These are phyloP conservation scores for Cantharis rustica DNA, from an alignment of 2,888 invertebrate genomes.

Conservation along the genomic window DNA sequence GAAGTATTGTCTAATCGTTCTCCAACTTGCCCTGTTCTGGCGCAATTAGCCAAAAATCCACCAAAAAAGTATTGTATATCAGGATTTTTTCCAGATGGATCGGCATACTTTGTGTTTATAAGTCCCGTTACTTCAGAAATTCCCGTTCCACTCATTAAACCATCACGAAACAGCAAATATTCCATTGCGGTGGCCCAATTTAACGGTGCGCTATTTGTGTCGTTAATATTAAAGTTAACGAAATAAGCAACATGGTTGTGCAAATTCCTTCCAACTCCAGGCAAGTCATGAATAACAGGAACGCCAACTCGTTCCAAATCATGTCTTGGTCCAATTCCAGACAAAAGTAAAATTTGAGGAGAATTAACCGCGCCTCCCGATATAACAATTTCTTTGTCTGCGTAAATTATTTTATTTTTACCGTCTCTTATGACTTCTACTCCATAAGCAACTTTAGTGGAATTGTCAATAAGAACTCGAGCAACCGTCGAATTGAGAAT, in stretches of 20 bases:
- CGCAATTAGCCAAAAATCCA: conserved; percentile 84
- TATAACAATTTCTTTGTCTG: conserved; percentile 72
- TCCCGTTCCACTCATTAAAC: conserved; percentile 88
- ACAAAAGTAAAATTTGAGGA: conserved; percentile 88
- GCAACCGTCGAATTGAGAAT: conserved; percentile 83
- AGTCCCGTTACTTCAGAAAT: conserved; percentile 86
- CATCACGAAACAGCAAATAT: conserved; percentile 84
- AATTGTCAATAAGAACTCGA: conserved; percentile 74
- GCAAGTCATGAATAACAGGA: conserved; percentile 71
- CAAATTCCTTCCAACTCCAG: conserved; percentile 83
- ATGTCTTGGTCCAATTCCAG: conserved; percentile 82
- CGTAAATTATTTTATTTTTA: conserved; percentile 63
- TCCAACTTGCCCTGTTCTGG: conserved; percentile 84
- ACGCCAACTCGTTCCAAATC: conserved; percentile 68
- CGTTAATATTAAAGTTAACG: conserved; percentile 79
- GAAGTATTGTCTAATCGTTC: conserved; percentile 73
- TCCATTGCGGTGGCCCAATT: conserved; percentile 94
- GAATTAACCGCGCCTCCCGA: conserved; percentile 85
- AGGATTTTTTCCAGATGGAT: conserved; percentile 75
- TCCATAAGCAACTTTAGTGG: conserved; percentile 75
- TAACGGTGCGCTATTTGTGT: conserved; percentile 82
- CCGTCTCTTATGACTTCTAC: conserved; percentile 71
- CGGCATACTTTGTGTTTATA: conserved; percentile 78
- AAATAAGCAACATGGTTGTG: conserved; percentile 86
- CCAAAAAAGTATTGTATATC: conserved; percentile 88